Base-by-base conservation (phyloP, 2,888 invertebrate genomes). In the Brenthis hecate region DNA sequence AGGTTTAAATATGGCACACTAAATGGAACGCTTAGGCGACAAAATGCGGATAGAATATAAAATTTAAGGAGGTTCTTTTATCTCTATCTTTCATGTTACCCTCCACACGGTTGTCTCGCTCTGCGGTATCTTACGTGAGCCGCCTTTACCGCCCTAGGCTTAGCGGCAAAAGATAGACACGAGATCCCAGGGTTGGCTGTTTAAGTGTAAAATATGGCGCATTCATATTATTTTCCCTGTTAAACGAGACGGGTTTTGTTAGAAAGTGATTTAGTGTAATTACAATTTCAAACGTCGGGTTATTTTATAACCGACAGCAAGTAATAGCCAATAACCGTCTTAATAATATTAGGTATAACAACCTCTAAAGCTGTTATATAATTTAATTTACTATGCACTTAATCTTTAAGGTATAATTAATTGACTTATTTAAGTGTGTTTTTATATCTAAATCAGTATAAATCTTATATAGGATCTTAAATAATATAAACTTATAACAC, bases 21-120 rank as follows among this genome's bases (percentile, higher is more conserved):
- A 92, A 92, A 92, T 91, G 91, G 91, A 91, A 92, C 92, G 91
- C 92, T 92, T 92, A 92, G 92, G 91, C 92, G 92, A 92, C 91
- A 92, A 92, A 92, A 92, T 91, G 92, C 87, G 92, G 91, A 89
- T 91, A 90, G 92, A 92, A 92, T 92, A 92, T 91, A 91, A 92
- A 92, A 90, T 91, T 91, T 89, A 90, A 91, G 89, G 86, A 87
- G 78, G 78, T 77, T 71, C 76, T 75, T 75, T 80, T 80, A 75
- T 91, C 89, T 81, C 79, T 89, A 79, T 90, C 84, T 80, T 85
- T 71, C 74, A 53, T 63, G 73, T 67, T 73, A 74, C 70, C 72
- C 73, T 73, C 74, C 75, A 82, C 77, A 77, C 36, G 74, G 81
- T 79, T 81, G 81, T 88, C 88, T 84, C 84, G 76, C 80, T 88